A percentile compares a stretch with the other conserved stretches of the same genome.
Conservation (phyloP, 2,113 vertebrate genomes). For the Chloropsis cyanopogon region DNA sequence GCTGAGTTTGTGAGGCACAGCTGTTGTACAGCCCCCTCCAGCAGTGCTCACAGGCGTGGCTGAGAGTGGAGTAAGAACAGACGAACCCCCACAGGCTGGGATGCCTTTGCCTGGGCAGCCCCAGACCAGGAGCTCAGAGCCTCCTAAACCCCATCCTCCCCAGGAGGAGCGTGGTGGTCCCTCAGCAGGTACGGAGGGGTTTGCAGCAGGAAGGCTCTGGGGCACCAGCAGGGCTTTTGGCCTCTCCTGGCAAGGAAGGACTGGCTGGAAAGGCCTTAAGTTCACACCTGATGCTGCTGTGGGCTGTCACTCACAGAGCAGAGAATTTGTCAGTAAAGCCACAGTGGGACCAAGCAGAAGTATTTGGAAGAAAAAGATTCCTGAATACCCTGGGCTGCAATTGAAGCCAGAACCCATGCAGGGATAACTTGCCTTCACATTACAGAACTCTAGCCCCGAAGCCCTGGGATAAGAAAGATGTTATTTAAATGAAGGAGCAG, state of each 20-base stretch:
- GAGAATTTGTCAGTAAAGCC: background rate
- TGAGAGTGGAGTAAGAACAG: accelerated
- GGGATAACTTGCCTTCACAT: background rate
- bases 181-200: accelerated
- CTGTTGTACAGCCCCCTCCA: background rate
- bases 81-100: background rate
- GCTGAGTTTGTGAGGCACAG: background rate
- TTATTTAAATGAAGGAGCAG: background rate
- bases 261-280: background rate
- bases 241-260: background rate
- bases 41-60: background rate
- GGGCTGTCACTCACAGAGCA: background rate
- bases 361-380: background rate
- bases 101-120: background rate
- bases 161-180: too few species aligned
- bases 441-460: background rate
- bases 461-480: background rate
- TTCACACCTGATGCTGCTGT: background rate
- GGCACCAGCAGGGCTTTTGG: accelerated
- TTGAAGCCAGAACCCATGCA: background rate
- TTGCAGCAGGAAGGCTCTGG: background rate
- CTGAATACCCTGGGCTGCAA: background rate
- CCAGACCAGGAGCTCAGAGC: background rate
- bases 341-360: background rate
- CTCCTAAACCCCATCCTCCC: background rate